Evolutionary conservation across 2,113 vertebrate species (phyloP).

Genomic region (Hemichromis elongatus): DNA sequence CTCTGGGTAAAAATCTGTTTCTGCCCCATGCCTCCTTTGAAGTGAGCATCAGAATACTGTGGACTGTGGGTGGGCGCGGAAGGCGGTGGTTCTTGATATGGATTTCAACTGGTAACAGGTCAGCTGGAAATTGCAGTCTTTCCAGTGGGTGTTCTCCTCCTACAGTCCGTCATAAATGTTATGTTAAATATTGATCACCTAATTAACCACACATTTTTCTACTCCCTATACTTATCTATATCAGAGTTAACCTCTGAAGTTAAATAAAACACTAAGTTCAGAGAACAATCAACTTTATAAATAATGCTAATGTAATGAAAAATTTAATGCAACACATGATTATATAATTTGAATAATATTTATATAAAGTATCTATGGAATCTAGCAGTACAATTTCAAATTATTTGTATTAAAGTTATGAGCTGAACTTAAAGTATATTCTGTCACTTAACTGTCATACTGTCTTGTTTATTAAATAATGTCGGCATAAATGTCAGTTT

Average conservation of each 20-base stretch:
- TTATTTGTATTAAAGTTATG: background rate
- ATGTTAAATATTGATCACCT: background rate
- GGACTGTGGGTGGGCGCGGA: background rate
- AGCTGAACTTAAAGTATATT: too few relatives aligned
- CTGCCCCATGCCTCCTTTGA: background rate
- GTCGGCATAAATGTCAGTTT: background rate
- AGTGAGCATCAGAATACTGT: background rate
- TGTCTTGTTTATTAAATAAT: background rate
- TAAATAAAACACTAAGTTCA: background rate
- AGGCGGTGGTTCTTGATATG: background rate
- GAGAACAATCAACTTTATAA: background rate
- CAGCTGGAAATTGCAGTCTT: background rate
- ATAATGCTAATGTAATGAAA: background rate
- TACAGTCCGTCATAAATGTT: background rate
- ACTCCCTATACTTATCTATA: background rate
- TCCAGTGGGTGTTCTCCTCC: background rate
- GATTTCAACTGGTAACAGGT: background rate
- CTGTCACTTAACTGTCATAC: background rate
- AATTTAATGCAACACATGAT: background rate
- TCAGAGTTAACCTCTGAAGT: background rate
- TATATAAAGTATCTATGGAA: background rate
- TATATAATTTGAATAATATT: background rate
- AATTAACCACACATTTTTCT: background rate
- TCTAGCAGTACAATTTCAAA: background rate
- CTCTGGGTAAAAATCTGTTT: background rate